Evolutionary conservation across 1,140 invertebrate species (phyloP).

Genomic region (Macrocentrus cingulum): DNA sequence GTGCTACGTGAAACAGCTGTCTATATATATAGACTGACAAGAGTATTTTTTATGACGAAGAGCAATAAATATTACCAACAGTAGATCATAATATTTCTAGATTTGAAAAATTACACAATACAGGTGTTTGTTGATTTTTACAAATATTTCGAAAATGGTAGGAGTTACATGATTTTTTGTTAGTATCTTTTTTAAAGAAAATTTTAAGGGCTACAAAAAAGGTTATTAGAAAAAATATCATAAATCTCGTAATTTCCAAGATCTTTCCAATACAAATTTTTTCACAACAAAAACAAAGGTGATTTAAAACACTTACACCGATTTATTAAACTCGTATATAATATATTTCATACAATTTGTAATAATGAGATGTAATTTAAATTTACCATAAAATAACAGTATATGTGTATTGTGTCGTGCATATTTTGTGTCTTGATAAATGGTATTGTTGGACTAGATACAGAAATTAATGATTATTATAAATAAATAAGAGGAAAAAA

Average conservation of each 20-base stretch:
- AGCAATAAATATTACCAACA: too few relatives aligned
- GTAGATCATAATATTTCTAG: too few relatives aligned
- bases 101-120: too few relatives aligned
- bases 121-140: too few relatives aligned
- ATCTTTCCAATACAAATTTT: not conserved
- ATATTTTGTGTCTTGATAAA: slow-evolving; percentile 1
- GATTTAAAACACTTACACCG: slow-evolving; percentile 30
- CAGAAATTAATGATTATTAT: not conserved
- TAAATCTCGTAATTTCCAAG: too few relatives aligned
- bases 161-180: too few relatives aligned
- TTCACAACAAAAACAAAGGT: not conserved
- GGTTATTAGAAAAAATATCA: too few relatives aligned
- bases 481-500: not conserved
- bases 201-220: not conserved
- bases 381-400: not conserved
- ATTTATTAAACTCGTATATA: slow-evolving; percentile 30
- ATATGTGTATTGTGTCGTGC: not conserved
- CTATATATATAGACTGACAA: too few relatives aligned
- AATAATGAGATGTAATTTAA: slow-evolving; percentile 12
- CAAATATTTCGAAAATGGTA: too few relatives aligned
- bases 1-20: too few relatives aligned
- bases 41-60: too few relatives aligned
- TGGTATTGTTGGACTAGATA: not conserved
- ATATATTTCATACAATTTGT: slow-evolving; percentile 30
- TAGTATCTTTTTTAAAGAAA: too few relatives aligned